Percentiles rank a stretch among this genome's conserved stretches.
phyloP scores from a whole-genome alignment of 2,888 invertebrate genomes.

The Heteromyza rotundicornis region DNA sequence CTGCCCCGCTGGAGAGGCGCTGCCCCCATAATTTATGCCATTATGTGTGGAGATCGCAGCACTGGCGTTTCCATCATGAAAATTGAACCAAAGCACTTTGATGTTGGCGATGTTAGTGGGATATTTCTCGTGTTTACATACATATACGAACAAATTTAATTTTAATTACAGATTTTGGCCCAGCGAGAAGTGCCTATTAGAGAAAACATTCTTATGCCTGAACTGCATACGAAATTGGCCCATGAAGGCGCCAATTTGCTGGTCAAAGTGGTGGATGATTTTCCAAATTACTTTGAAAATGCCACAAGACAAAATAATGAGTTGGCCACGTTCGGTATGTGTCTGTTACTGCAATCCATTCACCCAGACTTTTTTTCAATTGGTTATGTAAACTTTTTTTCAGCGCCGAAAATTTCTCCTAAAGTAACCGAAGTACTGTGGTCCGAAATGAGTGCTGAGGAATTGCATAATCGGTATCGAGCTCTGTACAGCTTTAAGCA shows the following conservation, averaged over 20 bases:
- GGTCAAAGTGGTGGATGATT: constrained; percentile 67
- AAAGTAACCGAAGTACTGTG: constrained; percentile 71
- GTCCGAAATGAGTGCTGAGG: constrained; percentile 68
- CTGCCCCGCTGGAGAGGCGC: constrained; percentile 93
- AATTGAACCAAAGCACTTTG: constrained; percentile 82
- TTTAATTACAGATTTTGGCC: constrained; percentile 56
- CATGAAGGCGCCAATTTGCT: constrained; percentile 73
- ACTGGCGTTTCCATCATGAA: constrained; percentile 90
- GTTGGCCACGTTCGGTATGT: constrained; percentile 74
- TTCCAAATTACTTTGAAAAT: constrained; percentile 68
- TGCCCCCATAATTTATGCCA: constrained; percentile 85
- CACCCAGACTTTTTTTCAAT: neutral
- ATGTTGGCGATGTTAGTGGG: constrained; percentile 71
- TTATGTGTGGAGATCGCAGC: constrained; percentile 79
- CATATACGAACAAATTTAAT: neutral
- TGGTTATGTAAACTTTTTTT: constrained; percentile 53
- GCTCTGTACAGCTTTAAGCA: constrained; percentile 72
- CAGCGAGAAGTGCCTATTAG: constrained; percentile 67
- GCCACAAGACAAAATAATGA: constrained; percentile 69
- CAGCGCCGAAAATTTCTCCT: constrained; percentile 77
- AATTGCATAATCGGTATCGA: constrained; percentile 75
- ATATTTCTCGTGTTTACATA: neutral
- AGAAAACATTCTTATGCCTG: constrained; percentile 69
- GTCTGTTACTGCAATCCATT: constrained; percentile 9
- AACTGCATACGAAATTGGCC: constrained; percentile 71